phyloP scores from a whole-genome alignment of 1,140 invertebrate genomes.

The Lucilia cuprina region DNA sequence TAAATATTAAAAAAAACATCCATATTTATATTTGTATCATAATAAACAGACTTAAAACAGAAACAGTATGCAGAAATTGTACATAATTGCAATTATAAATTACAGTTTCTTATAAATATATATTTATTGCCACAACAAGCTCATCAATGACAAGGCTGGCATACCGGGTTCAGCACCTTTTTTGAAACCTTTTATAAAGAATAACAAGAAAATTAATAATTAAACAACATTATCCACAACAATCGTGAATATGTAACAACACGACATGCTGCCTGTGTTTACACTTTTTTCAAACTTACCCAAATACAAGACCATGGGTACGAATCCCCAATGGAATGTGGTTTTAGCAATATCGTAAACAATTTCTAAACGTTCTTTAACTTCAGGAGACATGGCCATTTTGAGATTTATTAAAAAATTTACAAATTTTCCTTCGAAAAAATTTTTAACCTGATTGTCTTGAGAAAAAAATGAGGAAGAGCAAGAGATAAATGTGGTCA shows the following conservation, averaged over 20 bases:
- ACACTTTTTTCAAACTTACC: constrained; percentile 64
- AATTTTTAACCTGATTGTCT: background rate
- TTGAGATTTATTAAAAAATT: constrained; percentile 5
- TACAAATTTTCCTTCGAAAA: background rate
- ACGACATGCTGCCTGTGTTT: background rate
- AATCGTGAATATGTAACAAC: constrained; percentile 24
- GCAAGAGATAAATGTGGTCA: background rate
- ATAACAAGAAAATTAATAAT: constrained; percentile 16
- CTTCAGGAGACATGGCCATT: constrained; percentile 64
- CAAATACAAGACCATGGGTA: constrained; percentile 73
- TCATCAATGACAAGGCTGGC: constrained; percentile 67
- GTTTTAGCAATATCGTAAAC: constrained; percentile 69
- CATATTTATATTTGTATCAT: no score
- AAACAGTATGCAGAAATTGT: background rate
- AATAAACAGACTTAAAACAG: no score
- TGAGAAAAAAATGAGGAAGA: background rate
- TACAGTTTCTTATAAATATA: background rate
- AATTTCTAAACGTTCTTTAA: constrained; percentile 69
- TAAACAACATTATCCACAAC: background rate
- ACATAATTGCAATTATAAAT: background rate
- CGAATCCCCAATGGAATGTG: constrained; percentile 74
- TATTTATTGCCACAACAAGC: constrained; percentile 65
- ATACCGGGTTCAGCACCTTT: constrained; percentile 72
- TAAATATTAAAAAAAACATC: no score
- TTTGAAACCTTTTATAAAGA: constrained; percentile 64